Evolutionary conservation across 2,113 vertebrate species (phyloP).

Genomic region (Aythya baeri): DNA sequence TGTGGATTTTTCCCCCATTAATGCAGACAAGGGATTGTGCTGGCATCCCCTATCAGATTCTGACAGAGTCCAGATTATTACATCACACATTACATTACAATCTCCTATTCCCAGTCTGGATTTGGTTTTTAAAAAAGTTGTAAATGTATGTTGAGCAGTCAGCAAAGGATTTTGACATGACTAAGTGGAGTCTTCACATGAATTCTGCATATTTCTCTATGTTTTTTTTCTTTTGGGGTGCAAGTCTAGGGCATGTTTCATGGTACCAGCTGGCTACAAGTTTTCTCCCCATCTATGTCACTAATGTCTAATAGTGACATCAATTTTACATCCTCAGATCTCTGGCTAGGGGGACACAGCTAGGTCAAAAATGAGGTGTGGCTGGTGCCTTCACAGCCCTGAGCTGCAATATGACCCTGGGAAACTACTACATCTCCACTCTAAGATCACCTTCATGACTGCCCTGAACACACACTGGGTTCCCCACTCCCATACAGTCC

Average conservation of each 20-base stretch:
- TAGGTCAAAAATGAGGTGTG: background rate
- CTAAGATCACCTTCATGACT: background rate
- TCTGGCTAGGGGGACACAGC: background rate
- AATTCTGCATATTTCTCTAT: background rate
- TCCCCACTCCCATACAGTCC: background rate
- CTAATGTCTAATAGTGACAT: background rate
- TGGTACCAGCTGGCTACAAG: background rate
- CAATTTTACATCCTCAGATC: background rate
- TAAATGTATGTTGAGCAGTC: background rate
- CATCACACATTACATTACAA: background rate
- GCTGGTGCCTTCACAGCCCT: background rate
- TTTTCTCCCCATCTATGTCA: background rate
- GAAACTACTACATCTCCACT: background rate
- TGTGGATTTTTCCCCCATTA: background rate
- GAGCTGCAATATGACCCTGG: rapidly evolving
- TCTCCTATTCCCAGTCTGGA: background rate
- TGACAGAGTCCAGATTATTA: background rate
- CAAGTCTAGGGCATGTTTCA: background rate
- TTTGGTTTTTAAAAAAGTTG: background rate
- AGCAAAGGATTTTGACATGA: background rate
- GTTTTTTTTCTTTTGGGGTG: background rate
- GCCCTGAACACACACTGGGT: background rate
- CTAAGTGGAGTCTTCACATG: background rate
- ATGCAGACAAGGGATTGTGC: background rate
- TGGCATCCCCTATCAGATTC: background rate